Conservation (phyloP, 2,113 vertebrate genomes). For the Mormyrus iriodes region DNA sequence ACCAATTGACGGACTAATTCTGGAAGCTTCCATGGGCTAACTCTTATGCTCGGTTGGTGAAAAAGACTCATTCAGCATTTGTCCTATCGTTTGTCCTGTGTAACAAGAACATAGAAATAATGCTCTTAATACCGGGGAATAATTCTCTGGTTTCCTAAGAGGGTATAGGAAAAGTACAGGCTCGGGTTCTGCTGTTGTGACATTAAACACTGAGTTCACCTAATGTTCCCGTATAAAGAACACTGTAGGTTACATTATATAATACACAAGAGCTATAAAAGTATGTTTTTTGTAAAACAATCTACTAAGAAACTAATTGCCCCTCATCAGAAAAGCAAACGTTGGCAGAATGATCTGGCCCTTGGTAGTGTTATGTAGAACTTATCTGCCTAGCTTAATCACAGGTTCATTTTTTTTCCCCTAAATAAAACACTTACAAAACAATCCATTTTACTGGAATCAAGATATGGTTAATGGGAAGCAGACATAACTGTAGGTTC, state of each 20-base stretch:
- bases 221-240: background rate
- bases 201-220: background rate
- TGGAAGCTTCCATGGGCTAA: background rate
- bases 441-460: background rate
- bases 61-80: background rate
- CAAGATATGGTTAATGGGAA: conserved; percentile 25
- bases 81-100: no score
- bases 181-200: background rate
- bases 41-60: background rate
- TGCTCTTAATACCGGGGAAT: background rate
- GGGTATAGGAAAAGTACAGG: background rate
- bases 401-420: background rate
- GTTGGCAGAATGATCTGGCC: background rate
- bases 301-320: background rate
- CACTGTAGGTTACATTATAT: background rate
- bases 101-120: background rate
- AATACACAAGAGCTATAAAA: background rate
- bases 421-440: background rate
- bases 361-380: background rate
- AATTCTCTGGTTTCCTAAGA: background rate
- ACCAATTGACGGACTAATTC: background rate
- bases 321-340: background rate
- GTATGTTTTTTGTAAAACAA: background rate
- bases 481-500: background rate
- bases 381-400: background rate